Conservation (phyloP, 2,888 invertebrate species). For the Liodrosophila aerea region DNA sequence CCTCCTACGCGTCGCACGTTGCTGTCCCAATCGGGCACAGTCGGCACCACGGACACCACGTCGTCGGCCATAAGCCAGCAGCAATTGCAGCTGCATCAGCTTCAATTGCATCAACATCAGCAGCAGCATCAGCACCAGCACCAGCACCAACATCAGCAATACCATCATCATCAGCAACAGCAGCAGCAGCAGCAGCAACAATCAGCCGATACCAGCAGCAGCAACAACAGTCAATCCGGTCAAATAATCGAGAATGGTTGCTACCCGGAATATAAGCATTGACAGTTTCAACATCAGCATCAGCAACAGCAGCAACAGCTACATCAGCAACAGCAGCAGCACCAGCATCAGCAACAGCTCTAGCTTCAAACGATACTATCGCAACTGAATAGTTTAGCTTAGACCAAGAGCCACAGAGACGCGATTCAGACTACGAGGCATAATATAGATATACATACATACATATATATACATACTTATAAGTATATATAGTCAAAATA, state of each 20-base stretch:
- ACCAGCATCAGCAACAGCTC: constrained; percentile 28
- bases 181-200: constrained; percentile 78
- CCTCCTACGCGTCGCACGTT: constrained; percentile 76
- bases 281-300: constrained; percentile 83
- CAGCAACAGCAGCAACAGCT: constrained; percentile 33
- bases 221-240: constrained; percentile 82
- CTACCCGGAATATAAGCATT: constrained; percentile 91
- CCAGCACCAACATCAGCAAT: constrained; percentile 61
- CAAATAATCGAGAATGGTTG: constrained; percentile 85
- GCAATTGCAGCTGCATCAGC: constrained; percentile 78
- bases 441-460: constrained; percentile 30
- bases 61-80: constrained; percentile 74
- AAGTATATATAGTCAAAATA: constrained; percentile 25
- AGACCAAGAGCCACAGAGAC: not conserved
- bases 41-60: constrained; percentile 13
- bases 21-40: constrained; percentile 64
- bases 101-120: constrained; percentile 68
- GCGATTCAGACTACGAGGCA: no score
- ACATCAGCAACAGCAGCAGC: constrained; percentile 33
- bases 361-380: constrained; percentile 17
- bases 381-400: not conserved
- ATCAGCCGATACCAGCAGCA: constrained; percentile 82
- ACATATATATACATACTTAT: constrained; percentile 21
- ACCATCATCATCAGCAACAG: constrained; percentile 63
- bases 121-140: constrained; percentile 78